These are phyloP conservation scores for Patella ulyssiponensis DNA, from an alignment of 2,888 invertebrate genomes.

Conservation along the genomic window DNA sequence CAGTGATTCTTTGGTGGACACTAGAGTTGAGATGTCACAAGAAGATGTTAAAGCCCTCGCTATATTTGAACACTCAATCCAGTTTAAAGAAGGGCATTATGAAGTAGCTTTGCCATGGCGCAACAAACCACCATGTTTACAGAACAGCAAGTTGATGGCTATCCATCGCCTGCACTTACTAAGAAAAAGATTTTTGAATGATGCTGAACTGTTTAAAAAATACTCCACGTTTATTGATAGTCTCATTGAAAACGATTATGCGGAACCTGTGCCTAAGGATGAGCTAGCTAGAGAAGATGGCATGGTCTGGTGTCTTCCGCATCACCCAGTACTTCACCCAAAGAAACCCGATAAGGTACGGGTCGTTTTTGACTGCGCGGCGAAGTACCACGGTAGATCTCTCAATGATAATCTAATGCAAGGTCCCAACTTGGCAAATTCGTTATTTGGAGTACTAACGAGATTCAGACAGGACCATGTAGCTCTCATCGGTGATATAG, in stretches of 20 bases:
- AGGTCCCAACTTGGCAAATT: background rate
- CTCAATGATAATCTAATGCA: background rate
- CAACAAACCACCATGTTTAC: background rate
- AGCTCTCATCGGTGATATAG: constrained; percentile 34
- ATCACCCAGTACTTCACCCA: background rate
- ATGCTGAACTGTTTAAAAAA: background rate
- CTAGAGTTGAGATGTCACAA: too few relatives aligned
- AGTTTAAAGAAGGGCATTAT: background rate
- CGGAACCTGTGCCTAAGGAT: constrained; percentile 13
- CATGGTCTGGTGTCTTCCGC: background rate
- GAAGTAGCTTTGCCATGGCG: background rate
- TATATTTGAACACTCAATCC: too few relatives aligned
- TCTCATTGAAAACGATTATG: background rate
- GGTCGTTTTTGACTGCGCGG: background rate
- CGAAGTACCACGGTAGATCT: background rate
- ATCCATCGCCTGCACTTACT: background rate
- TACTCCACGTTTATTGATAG: background rate
- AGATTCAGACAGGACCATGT: background rate
- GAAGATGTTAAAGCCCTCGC: too few relatives aligned
- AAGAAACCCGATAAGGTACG: background rate
- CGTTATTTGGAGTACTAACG: background rate
- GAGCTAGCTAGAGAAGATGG: background rate
- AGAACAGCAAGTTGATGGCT: background rate
- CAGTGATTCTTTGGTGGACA: too few relatives aligned
- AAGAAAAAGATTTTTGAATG: background rate